Evolutionary conservation across 2,888 invertebrate species (phyloP), one percentile per base, ranked within the genome.

Genomic region (Ophraella communa): DNA sequence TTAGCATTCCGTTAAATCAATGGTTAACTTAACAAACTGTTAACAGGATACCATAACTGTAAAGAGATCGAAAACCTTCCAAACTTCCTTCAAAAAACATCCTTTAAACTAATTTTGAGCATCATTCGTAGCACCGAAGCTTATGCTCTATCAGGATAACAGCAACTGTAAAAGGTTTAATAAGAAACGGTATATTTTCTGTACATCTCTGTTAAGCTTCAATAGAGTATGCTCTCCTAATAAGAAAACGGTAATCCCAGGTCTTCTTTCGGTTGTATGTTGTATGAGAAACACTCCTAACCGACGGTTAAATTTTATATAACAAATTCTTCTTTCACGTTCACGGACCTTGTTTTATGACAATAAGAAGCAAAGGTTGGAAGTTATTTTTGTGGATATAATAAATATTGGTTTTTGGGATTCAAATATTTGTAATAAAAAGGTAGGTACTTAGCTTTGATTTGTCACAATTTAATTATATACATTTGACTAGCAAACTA

Each of bases 191-290:
- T 14, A 11, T 14, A 11, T n/a, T 35, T 35, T n/a, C 8, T 1
- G 14, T 17, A 14, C 7, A 14, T 14, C 14, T 35, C 4, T 39
- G 8, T 39, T 14, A 7, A 39, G 14, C 39, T 39, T 39, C 7
- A 39, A 2, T 2, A 14, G 2, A 17, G 23, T 21, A 39, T 54
- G 42, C 24, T 21, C 4, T 24, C 42, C 24, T 42, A 18, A 10
- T 39, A 24, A 39, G 39, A 54, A 54, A 54, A 54, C 54, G 54
- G 54, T 54, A 54, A 54, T 54, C 54, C 54, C 54, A 54, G 54
- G 42, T 39, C 54, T 39, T 54, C 39, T 39, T 39, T 39, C 39
- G 11, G n/a, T 35, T 4, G 35, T 30, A 30, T 11, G n/a, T 35
- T 4, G 35, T 30, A 30, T 11, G 30, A 11, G 30, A 30, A 30